Percentiles rank a stretch among this genome's conserved stretches.
Conservation (phyloP, 2,888 invertebrate genomes). For the Microdon myrmicae region DNA sequence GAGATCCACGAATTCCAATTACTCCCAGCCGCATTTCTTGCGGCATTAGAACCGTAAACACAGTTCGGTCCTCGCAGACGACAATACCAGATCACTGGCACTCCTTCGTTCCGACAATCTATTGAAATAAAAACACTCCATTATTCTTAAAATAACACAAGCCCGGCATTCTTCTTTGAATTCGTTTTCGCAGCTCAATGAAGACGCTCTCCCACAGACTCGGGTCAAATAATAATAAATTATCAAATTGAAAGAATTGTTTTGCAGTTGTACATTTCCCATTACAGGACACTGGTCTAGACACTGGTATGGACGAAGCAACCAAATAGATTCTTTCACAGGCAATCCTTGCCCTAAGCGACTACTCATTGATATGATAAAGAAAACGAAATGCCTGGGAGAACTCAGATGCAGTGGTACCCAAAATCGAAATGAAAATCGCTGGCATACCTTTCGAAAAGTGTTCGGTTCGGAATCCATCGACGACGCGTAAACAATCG, state of each 20-base stretch:
- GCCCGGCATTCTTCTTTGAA: conserved; percentile 12
- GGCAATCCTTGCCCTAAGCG: conserved; percentile 8
- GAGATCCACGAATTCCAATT: conserved; percentile 2
- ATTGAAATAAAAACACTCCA: conserved; percentile 21
- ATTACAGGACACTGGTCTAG: not conserved
- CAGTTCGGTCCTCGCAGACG: not conserved
- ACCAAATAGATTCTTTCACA: not conserved
- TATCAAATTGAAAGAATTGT: conserved; percentile 29
- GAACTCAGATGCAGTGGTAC: no score
- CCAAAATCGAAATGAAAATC: no score
- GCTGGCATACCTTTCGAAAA: no score
- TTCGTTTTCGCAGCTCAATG: no score
- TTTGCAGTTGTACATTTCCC: not conserved
- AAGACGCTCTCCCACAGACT: no score
- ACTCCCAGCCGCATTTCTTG: no score
- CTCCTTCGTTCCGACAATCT: conserved; percentile 5
- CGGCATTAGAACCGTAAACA: not conserved
- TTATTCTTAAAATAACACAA: conserved; percentile 9
- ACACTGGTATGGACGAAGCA: not conserved
- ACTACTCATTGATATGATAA: conserved; percentile 25
- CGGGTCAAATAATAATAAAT: no score
- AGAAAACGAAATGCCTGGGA: no score
- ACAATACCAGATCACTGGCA: not conserved
- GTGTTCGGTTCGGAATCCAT: no score
- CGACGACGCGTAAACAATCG: no score